These are phyloP conservation scores for Abramis brama DNA, from an alignment of 2,113 vertebrate genomes.

Conservation along the genomic window DNA sequence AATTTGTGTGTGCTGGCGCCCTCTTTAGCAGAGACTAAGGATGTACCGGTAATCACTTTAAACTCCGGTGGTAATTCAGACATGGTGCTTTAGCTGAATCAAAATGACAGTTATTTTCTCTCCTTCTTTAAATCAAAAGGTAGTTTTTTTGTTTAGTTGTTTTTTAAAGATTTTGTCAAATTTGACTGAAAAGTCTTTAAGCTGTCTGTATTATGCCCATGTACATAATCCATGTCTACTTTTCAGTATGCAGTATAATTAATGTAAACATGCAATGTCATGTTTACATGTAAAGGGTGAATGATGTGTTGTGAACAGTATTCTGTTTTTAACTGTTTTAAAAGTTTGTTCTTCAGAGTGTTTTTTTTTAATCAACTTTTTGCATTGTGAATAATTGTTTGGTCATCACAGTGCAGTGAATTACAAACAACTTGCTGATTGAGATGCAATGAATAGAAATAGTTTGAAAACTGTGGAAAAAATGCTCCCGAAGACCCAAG, in stretches of 20 bases:
- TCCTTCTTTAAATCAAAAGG: slow-evolving; percentile 66
- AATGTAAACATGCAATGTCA: neutral
- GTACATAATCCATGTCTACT: neutral
- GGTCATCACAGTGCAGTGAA: neutral
- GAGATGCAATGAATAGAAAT: too few species aligned
- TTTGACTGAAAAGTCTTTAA: neutral
- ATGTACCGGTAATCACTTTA: neutral
- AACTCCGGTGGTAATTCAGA: slow-evolving; percentile 6
- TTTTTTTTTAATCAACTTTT: neutral
- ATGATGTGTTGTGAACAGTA: neutral
- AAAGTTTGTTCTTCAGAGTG: neutral
- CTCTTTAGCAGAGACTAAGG: neutral
- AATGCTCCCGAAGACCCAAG: neutral
- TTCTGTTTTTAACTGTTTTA: neutral
- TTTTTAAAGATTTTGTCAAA: neutral
- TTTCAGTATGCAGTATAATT: neutral
- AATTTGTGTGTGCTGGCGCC: neutral
- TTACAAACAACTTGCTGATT: neutral
- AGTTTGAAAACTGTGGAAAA: neutral
- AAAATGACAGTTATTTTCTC: slow-evolving; percentile 64
- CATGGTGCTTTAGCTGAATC: slow-evolving; percentile 67
- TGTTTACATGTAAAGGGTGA: neutral
- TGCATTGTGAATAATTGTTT: neutral
- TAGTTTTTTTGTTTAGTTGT: slow-evolving; percentile 29
- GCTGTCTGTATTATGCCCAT: neutral